phyloP scores from a whole-genome alignment of 2,888 invertebrate species.

The Mactromeris polynyma region DNA sequence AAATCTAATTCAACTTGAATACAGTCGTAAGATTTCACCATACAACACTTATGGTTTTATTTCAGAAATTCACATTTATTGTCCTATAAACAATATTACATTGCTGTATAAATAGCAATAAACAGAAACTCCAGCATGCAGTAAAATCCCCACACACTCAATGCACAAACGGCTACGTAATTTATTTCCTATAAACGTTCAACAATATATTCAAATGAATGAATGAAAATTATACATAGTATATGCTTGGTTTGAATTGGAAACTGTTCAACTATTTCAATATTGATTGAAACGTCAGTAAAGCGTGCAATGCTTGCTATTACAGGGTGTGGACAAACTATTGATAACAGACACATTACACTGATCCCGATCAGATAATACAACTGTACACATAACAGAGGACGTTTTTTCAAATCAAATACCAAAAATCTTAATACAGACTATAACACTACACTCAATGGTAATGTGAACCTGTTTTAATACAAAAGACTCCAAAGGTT shows the following conservation, averaged over 20 bases:
- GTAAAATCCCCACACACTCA: background rate
- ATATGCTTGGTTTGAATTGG: background rate
- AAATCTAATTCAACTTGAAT: background rate
- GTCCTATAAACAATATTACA: background rate
- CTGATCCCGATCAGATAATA: background rate
- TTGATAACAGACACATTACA: background rate
- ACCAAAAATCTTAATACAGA: too few relatives aligned
- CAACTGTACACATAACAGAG: background rate
- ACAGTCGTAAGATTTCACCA: background rate
- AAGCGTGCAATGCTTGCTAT: background rate
- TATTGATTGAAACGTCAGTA: background rate
- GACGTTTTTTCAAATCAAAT: background rate
- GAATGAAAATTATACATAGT: conserved; percentile 10
- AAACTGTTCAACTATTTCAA: conserved; percentile 5
- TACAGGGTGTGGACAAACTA: background rate
- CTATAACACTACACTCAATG: too few relatives aligned
- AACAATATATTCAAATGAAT: conserved; percentile 13
- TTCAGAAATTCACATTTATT: background rate
- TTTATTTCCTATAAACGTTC: background rate
- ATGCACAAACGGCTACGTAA: background rate
- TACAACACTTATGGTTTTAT: background rate
- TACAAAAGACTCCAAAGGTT: too few relatives aligned
- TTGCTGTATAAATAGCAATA: too few relatives aligned
- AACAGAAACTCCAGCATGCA: background rate
- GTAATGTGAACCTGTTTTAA: too few relatives aligned